Evolutionary conservation across 1,140 invertebrate genomes (phyloP), one percentile per base, ranked within the genome.

Genomic region (Idris sp.): DNA sequence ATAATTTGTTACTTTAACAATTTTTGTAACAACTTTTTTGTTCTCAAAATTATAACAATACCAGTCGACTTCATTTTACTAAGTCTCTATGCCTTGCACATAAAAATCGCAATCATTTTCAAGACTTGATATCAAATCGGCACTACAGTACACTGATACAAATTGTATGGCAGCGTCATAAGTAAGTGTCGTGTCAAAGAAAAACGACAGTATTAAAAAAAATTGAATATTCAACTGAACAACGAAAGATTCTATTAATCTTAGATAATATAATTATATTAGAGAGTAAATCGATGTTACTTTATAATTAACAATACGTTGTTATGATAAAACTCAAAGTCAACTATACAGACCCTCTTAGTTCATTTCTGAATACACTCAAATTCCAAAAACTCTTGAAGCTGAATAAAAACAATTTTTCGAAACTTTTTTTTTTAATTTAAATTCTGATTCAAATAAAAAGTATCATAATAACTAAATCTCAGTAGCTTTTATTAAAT

Each of bases 161-260:
- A n/a, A 65, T 62, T 72, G 72, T 75, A 78, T 78, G 72, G 72
- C 76, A 73, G 76, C 67, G 48, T 68, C 51, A 61, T 64, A 74
- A 77, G 58, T 67, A 58, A 68, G 11, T 26, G 44, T 68, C 64
- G 43, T 11, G 13, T 35, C n/a, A n/a, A n/a, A n/a, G 30, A 28
- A 25, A 13, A 49, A 41, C 35, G 51, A 49, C 64, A 10, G 4
- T 28, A 11, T 41, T 58, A 51, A 58, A 58, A 65, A 11, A 54
- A 65, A 35, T 51, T 41, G 58, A 68, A 68, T 58, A 49, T 49
- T 41, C 18, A 49, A 41, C 43, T 26, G 10, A 58, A 68, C 51
- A 58, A 41, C 41, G 44, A 58, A 58, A 68, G 43, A 26, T 49
- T 41, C 9, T 46, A 54, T 54, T 49, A 49, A 38, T 51, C 6